Conservation (phyloP, 2,888 invertebrate species). For the Cephus sareptanus region DNA sequence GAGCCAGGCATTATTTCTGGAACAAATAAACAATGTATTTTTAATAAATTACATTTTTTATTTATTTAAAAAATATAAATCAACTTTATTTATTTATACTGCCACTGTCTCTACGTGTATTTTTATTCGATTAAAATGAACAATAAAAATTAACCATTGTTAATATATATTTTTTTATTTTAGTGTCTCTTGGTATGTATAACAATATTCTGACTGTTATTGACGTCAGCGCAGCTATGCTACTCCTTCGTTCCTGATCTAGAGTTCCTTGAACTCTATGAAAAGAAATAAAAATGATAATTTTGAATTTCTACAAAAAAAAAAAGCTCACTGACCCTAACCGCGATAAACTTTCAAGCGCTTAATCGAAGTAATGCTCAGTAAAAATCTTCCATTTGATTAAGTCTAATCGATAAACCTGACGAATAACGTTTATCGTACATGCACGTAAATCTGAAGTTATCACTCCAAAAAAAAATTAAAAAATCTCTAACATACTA, state of each 20-base stretch:
- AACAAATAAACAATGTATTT: slow-evolving; percentile 20
- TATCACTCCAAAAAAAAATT: too few species aligned
- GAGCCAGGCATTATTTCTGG: slow-evolving; percentile 47
- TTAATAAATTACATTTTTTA: neutral
- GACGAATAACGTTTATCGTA: too few species aligned
- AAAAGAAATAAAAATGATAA: neutral
- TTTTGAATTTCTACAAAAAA: neutral
- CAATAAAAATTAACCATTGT: neutral
- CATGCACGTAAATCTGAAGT: too few species aligned
- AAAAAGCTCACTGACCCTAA: neutral
- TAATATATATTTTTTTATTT: neutral
- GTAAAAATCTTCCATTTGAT: neutral
- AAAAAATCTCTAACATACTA: too few species aligned
- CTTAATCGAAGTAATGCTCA: neutral
- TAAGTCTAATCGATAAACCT: neutral
- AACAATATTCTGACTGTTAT: neutral
- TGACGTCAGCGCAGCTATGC: neutral
- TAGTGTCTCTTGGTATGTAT: neutral
- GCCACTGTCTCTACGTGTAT: neutral
- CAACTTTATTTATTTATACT: neutral
- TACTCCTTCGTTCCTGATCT: neutral
- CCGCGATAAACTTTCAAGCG: neutral
- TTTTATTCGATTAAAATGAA: neutral
- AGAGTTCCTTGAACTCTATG: neutral
- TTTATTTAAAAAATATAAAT: neutral